Evolutionary conservation across 1,140 invertebrate species (phyloP), one percentile per base, ranked within the genome.

Genomic region (Heliconius nattereri): DNA sequence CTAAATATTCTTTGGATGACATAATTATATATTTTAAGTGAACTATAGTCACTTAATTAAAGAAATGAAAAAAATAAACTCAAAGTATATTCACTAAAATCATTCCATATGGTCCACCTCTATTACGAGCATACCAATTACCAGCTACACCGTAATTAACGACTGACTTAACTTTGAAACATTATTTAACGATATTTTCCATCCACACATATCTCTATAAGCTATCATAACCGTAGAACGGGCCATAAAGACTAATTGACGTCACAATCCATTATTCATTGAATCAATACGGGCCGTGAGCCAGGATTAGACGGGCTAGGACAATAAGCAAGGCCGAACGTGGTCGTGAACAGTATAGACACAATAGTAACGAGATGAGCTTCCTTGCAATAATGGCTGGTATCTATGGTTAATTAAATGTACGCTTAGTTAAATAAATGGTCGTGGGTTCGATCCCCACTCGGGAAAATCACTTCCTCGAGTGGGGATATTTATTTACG

Each of bases 311-410:
- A 29, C 60, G 60, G 60, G 60, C 26, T 66, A 66, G 23, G 60
- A 66, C 60, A 66, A 66, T 66, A 66, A 66, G 60, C 60, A 66
- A 66, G 60, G 60, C 60, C 60, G 26, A 66, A 66, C 60, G 60
- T n/a, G 60, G 29, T 66, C 60, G 57, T 66, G 60, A 26, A 66
- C 60, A 66, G 26, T 66, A 66, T 29, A n/a, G n/a, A 29, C 23
- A 26, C 60, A 66, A 66, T 66, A 26, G 26, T 66, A 66, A 66
- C 60, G 60, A 29, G 60, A 66, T 66, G 60, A 66, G 60, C 60
- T 66, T 66, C 3, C 60, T 66, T 66, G 60, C 23, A 11, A 26
- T 66, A 66, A 26, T 66, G 60, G 20, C 7, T 29, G 29, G 26
- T 66, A 29, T 26, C 20, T n/a, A 57, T 13, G 32, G 0, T 35